Conservation (phyloP, 2,113 vertebrate species). For the Neolamprologus variostigma region DNA sequence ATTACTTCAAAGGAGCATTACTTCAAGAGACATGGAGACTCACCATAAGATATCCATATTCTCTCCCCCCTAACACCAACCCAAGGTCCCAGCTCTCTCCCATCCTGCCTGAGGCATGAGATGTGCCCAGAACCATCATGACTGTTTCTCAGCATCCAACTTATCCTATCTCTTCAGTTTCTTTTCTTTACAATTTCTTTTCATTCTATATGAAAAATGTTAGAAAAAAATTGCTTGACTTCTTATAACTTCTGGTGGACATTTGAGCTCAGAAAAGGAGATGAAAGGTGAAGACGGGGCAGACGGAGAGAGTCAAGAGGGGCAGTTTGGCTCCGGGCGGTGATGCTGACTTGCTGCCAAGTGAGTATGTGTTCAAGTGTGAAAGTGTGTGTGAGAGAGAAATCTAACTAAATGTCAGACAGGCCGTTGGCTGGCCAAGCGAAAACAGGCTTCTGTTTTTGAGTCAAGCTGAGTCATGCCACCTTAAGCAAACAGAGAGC, state of each 20-base stretch:
- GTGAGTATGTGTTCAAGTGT: neutral
- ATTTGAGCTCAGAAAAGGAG: constrained; percentile 23
- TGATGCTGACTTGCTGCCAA: constrained; percentile 25
- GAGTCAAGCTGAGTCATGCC: constrained; percentile 64
- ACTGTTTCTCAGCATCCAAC: neutral
- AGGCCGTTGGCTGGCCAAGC: constrained; percentile 48
- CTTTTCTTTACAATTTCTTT: neutral
- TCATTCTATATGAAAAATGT: neutral
- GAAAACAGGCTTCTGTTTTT: constrained; percentile 67
- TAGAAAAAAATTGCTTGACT: neutral
- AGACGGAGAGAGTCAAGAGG: neutral
- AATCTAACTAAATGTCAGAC: constrained; percentile 54
- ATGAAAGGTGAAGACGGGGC: constrained; percentile 1
- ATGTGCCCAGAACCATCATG: neutral
- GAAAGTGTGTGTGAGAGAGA: neutral
- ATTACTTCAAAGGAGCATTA: constrained; percentile 13
- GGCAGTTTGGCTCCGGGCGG: neutral
- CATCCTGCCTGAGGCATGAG: neutral
- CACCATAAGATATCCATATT: neutral
- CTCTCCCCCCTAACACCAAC: neutral
- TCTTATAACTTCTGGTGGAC: constrained; percentile 15
- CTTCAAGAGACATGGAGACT: neutral
- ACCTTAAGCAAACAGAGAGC: constrained; percentile 69
- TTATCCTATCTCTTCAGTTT: neutral
- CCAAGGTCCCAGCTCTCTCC: neutral